Evolutionary conservation across 2,888 invertebrate genomes (phyloP), one percentile per base, ranked within the genome.

Genomic region (Hypomecis atomaria): DNA sequence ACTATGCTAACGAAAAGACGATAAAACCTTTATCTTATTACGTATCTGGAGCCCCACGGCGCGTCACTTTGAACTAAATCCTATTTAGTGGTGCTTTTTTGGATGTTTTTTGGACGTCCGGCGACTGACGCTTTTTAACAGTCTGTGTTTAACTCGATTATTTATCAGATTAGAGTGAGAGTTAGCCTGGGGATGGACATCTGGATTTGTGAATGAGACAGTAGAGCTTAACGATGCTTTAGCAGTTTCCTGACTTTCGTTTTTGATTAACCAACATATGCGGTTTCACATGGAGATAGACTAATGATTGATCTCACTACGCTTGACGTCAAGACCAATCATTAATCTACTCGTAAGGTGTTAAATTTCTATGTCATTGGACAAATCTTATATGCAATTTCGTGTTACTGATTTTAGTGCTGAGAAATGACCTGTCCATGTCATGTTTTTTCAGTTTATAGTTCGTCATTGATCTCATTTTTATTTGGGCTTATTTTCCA

Each of bases 1-100:
- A 85, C 87, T 89, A 85, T 85, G 84, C 85, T 90, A 89, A 91
- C 89, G 87, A 86, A 90, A 90, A 89, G 85, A 84, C 82, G 87
- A 87, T 90, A 90, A 90, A 86, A 86, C 90, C 90, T 87, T 91
- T 89, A 90, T 89, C 89, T 90, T 89, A 89, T 90, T 92, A 92
- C 83, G 78, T 79, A 78, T 80, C 75, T 76, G 81, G 78, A 71
- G 71, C 72, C 67, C 72, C 72, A 69, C 69, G 71, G 66, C 67
- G 71, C 72, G 74, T 76, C 76, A 78, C 73, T 71, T 71, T 71
- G 67, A 67, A 71, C 69, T 59, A 67, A 73, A 76, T 75, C 74
- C 75, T 69, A 69, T 77, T 75, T 71, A 61, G 65, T 62, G 38
- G 52, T 56, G 65, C 52, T 69, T 75, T 71, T 52, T 67, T 63